Conservation (phyloP, 1,140 invertebrate species). For the Steinernema khuongi region DNA sequence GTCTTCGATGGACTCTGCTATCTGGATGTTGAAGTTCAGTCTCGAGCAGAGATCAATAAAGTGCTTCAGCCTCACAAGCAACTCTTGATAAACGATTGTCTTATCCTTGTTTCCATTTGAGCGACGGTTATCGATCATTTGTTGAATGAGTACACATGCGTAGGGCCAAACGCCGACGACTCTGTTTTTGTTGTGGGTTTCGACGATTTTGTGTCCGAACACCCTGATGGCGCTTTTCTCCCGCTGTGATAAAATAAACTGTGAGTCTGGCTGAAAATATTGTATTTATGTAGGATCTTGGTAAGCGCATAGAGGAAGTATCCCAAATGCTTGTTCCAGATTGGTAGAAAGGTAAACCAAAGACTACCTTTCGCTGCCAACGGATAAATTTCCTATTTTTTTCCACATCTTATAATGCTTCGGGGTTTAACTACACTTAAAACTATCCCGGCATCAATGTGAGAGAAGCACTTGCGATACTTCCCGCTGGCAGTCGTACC, state of each 20-base stretch:
- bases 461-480: too few species aligned
- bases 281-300: slow-evolving; percentile 16
- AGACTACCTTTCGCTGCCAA: background rate
- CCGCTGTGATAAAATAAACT: slow-evolving; percentile 23
- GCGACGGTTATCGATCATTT: slow-evolving; percentile 3
- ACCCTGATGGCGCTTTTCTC: slow-evolving; percentile 33
- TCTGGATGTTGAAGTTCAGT: slow-evolving; percentile 20
- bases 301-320: slow-evolving; percentile 1
- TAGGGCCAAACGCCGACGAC: slow-evolving; percentile 53
- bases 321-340: background rate
- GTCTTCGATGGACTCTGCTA: slow-evolving; percentile 9
- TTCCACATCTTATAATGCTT: too few species aligned
- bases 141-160: slow-evolving; percentile 33
- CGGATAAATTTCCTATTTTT: too few species aligned
- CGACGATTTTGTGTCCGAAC: slow-evolving; percentile 48
- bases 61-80: slow-evolving; percentile 1
- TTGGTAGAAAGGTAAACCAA: background rate
- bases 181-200: slow-evolving; percentile 44
- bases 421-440: background rate
- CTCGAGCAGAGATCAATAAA: slow-evolving; percentile 14
- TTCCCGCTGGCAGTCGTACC: too few species aligned
- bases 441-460: too few species aligned
- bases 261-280: slow-evolving; percentile 30
- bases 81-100: background rate
- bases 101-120: background rate